These are phyloP conservation scores for Adelognathus sp. DNA, from an alignment of 2,888 invertebrate species.

Conservation along the genomic window DNA sequence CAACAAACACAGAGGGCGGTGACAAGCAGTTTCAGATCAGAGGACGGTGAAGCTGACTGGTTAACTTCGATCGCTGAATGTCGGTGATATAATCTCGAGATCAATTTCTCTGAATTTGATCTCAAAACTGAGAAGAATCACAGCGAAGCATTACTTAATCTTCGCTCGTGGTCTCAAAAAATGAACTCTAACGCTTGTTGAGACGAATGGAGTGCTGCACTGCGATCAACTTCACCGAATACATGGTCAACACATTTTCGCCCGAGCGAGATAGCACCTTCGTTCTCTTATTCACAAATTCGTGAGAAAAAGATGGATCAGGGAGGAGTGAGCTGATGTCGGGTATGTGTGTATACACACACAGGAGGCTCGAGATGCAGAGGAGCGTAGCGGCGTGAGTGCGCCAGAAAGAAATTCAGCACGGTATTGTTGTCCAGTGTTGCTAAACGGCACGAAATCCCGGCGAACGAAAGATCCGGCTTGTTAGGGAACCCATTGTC, in stretches of 20 bases:
- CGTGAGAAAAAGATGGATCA: slow-evolving; percentile 37
- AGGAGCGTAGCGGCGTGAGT: slow-evolving; percentile 48
- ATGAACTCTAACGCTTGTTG: background rate
- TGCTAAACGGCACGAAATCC: slow-evolving; percentile 76
- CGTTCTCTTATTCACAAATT: slow-evolving; percentile 10
- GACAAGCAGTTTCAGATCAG: background rate
- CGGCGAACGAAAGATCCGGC: slow-evolving; percentile 70
- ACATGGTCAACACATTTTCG: background rate
- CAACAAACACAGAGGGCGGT: background rate
- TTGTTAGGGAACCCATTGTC: slow-evolving; percentile 77
- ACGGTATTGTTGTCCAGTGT: slow-evolving; percentile 74
- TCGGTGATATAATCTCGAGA: background rate
- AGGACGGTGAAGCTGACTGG: slow-evolving; percentile 9
- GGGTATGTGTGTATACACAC: background rate
- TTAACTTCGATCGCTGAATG: no score
- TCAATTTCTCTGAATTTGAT: background rate
- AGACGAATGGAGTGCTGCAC: background rate
- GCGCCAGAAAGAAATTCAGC: slow-evolving; percentile 65
- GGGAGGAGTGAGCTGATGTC: slow-evolving; percentile 34
- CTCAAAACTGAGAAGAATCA: background rate
- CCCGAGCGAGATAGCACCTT: slow-evolving; percentile 24
- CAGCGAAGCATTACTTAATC: background rate
- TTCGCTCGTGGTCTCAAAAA: background rate
- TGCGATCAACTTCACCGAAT: slow-evolving; percentile 20
- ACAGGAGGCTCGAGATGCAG: background rate